These are phyloP conservation scores for Ctenosaura bakeri DNA, from an alignment of 2,797 vertebrate species.

Conservation along the genomic window DNA sequence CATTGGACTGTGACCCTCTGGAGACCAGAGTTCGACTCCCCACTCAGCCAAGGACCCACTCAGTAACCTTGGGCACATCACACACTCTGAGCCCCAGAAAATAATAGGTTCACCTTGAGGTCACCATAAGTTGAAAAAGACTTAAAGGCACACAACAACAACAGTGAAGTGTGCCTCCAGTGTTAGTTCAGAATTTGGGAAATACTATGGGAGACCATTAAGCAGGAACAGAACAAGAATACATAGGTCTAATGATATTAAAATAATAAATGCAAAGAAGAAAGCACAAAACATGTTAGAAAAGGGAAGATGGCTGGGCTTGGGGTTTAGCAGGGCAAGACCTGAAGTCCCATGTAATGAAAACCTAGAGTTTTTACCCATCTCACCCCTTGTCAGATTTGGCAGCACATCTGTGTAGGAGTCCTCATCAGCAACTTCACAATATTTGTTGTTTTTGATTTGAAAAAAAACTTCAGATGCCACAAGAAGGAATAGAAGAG, in stretches of 20 bases:
- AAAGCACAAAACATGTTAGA: background rate
- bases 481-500: background rate
- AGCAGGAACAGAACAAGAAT: background rate
- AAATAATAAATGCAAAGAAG: background rate
- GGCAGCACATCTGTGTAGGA: background rate
- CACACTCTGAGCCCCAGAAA: too few species aligned
- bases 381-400: background rate
- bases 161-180: background rate
- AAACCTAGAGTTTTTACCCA: background rate
- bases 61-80: too few species aligned
- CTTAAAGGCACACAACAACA: too few species aligned
- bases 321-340: background rate
- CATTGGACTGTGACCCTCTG: too few species aligned
- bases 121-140: too few species aligned
- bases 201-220: background rate
- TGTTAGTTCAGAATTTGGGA: background rate
- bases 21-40: too few species aligned
- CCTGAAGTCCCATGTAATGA: background rate
- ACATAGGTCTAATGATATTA: background rate
- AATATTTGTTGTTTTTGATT: background rate
- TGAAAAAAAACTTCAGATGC: background rate
- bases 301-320: background rate
- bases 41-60: too few species aligned
- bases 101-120: too few species aligned
- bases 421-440: background rate